phyloP scores from a whole-genome alignment of 2,113 vertebrate species.

The Barbus barbus region DNA sequence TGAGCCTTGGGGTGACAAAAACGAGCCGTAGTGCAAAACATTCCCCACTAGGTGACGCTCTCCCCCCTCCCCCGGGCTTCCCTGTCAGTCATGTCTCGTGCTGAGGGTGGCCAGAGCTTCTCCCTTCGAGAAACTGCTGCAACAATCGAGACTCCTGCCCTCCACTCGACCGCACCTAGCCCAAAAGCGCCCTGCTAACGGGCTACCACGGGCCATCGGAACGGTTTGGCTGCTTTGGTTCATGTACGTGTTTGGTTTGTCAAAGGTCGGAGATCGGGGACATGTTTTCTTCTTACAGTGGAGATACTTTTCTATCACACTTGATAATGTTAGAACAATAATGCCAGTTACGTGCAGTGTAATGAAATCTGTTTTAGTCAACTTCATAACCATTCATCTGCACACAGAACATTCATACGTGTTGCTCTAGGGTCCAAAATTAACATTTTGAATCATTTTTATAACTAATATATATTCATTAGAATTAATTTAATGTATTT shows the following conservation, averaged over 20 bases:
- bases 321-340: not conserved
- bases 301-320: constrained; percentile 13
- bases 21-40: constrained; percentile 54
- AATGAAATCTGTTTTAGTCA: not conserved
- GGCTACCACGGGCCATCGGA: not conserved
- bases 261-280: constrained; percentile 61
- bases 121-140: constrained; percentile 75
- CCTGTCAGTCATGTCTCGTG: constrained; percentile 30
- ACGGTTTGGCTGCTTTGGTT: constrained; percentile 40
- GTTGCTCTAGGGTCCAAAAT: constrained; percentile 3
- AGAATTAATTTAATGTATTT: not conserved
- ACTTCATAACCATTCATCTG: not conserved
- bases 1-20: constrained; percentile 61
- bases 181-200: not conserved
- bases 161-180: constrained; percentile 5
- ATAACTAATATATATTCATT: not conserved
- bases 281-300: constrained; percentile 38
- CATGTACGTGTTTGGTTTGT: constrained; percentile 47
- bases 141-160: constrained; percentile 72
- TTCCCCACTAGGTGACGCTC: constrained; percentile 52
- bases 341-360: not conserved
- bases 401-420: constrained; percentile 2
- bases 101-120: constrained; percentile 24
- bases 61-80: not conserved
- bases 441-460: not conserved